A percentile compares a stretch with the other conserved stretches of the same genome.
phyloP scores from a whole-genome alignment of 2,797 vertebrate genomes.

The Phrynocephalus guinanensis region DNA sequence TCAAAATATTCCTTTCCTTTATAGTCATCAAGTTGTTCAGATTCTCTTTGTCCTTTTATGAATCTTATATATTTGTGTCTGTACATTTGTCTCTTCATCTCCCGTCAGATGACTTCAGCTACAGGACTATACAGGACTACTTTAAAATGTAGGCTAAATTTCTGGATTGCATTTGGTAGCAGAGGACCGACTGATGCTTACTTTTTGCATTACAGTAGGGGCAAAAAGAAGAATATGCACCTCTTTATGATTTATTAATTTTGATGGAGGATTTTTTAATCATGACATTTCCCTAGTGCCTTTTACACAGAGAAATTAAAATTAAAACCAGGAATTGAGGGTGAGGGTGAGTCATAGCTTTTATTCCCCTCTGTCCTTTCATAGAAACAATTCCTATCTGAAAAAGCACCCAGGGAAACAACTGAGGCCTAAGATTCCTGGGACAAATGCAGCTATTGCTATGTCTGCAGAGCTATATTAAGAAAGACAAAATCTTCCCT shows the following conservation, averaged over 20 bases:
- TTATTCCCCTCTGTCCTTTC: neutral
- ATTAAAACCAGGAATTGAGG: slow-evolving; percentile 9
- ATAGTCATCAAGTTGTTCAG: slow-evolving; percentile 27
- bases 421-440: neutral
- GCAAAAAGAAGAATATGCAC: slow-evolving; percentile 11
- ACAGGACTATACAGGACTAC: slow-evolving; percentile 40
- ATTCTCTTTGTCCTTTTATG: neutral
- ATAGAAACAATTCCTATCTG: slow-evolving; percentile 36
- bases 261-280: slow-evolving; percentile 42
- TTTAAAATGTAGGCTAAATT: slow-evolving; percentile 56
- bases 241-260: slow-evolving; percentile 56
- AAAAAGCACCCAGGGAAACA: slow-evolving; percentile 17
- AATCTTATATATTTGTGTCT: neutral
- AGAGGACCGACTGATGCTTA: slow-evolving; percentile 24
- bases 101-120: neutral
- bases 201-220: neutral
- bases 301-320: slow-evolving; percentile 51
- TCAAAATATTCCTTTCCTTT: slow-evolving; percentile 42
- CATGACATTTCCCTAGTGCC: slow-evolving; percentile 39
- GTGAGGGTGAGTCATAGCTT: neutral
- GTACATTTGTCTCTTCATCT: slow-evolving; percentile 20
- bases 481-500: slow-evolving; percentile 30
- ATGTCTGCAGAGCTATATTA: neutral
- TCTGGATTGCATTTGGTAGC: slow-evolving; percentile 17
- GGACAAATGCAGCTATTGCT: neutral